These are phyloP conservation scores for Bombus consobrinus DNA, from an alignment of 1,140 invertebrate genomes.

Conservation along the genomic window DNA sequence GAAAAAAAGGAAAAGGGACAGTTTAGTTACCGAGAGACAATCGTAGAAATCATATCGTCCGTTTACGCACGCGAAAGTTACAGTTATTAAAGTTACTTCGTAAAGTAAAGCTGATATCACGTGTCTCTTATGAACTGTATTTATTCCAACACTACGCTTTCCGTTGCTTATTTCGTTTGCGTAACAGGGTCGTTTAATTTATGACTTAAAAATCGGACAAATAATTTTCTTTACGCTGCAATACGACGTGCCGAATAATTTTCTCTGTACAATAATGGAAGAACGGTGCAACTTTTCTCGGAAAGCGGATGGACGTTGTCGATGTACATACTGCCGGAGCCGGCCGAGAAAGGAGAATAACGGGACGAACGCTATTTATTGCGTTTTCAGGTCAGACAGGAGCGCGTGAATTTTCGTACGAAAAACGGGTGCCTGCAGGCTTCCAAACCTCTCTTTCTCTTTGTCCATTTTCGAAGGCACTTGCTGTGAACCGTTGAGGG, in stretches of 20 bases:
- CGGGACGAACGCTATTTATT: constrained; percentile 30
- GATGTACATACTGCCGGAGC: neutral
- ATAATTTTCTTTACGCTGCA: neutral
- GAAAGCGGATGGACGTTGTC: neutral
- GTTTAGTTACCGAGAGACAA: no score
- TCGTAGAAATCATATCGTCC: no score
- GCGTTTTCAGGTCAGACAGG: constrained; percentile 34
- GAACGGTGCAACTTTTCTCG: neutral
- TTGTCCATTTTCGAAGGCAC: constrained; percentile 46
- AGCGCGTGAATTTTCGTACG: constrained; percentile 47
- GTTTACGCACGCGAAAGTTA: no score
- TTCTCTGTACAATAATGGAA: no score
- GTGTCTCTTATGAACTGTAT: no score
- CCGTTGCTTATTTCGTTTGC: no score
- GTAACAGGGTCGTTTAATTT: no score
- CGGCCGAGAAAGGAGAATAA: constrained; percentile 40
- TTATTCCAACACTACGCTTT: no score
- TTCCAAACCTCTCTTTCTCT: constrained; percentile 21
- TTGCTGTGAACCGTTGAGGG: constrained; percentile 44
- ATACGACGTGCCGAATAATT: neutral
- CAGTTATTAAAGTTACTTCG: no score
- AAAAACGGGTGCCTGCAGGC: constrained; percentile 36
- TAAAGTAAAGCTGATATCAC: no score
- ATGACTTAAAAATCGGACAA: neutral
- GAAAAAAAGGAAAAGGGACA: no score